Percentiles rank a stretch among this genome's conserved stretches.
These are phyloP conservation scores for Natator depressus DNA, from an alignment of 2,113 vertebrate species.

Conservation along the genomic window DNA sequence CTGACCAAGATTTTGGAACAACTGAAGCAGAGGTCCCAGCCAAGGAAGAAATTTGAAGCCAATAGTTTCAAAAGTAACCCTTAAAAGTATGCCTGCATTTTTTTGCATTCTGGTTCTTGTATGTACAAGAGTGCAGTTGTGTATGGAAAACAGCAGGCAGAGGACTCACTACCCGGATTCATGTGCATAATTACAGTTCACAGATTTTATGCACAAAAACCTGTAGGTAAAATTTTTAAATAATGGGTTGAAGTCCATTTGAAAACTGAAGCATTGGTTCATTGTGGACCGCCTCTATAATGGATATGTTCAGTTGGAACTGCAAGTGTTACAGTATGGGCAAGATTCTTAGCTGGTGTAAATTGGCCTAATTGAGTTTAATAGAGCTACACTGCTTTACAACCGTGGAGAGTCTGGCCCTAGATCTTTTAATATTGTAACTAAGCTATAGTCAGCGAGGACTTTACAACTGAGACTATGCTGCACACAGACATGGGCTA, in stretches of 20 bases:
- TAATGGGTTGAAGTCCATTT: background rate
- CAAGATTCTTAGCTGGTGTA: background rate
- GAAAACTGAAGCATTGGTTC: background rate
- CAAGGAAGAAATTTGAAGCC: background rate
- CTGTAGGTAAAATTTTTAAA: background rate
- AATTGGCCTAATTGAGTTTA: background rate
- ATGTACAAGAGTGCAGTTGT: background rate
- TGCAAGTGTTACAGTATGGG: background rate
- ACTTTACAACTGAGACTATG: background rate
- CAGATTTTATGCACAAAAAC: background rate
- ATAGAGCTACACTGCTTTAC: background rate
- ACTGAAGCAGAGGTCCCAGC: too few relatives aligned
- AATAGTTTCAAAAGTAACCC: background rate
- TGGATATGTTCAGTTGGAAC: background rate
- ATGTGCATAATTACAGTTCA: background rate
- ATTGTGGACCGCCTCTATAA: background rate
- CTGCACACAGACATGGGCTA: background rate
- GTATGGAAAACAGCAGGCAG: background rate
- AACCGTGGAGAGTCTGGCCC: background rate
- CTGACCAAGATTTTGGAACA: too few relatives aligned
- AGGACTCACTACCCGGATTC: background rate
- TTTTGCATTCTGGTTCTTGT: background rate
- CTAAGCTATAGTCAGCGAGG: background rate
- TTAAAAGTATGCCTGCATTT: background rate
- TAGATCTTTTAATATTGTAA: background rate